These are phyloP conservation scores for Xanthia togata DNA, from an alignment of 2,888 invertebrate species.

Conservation along the genomic window DNA sequence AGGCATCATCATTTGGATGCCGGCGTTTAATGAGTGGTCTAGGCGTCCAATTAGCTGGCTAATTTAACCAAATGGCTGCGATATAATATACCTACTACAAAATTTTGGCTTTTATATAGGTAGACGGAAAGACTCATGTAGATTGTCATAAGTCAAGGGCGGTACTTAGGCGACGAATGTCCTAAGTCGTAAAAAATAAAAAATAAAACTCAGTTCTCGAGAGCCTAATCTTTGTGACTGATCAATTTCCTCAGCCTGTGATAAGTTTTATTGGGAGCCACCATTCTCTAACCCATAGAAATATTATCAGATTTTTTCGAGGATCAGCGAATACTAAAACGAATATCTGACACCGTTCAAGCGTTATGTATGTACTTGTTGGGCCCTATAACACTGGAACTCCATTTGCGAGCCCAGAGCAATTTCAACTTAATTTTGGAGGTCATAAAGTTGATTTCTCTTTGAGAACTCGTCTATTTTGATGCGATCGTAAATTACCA, in stretches of 20 bases:
- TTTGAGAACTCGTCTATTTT: conserved; percentile 56
- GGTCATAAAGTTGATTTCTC: conserved; percentile 60
- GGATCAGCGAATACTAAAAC: conserved; percentile 70
- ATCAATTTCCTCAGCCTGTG: conserved; percentile 50
- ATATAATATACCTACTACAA: neutral
- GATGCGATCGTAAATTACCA: conserved; percentile 62
- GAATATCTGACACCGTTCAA: conserved; percentile 65
- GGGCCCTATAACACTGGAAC: conserved; percentile 59
- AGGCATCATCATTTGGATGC: too few species aligned
- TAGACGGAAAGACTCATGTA: conserved; percentile 16
- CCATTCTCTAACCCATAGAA: conserved; percentile 66
- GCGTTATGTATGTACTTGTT: conserved; percentile 62
- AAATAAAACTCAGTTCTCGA: conserved; percentile 26
- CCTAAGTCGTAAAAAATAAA: conserved; percentile 43
- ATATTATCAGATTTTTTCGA: conserved; percentile 71
- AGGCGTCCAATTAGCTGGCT: too few species aligned
- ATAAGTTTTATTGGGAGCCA: conserved; percentile 57
- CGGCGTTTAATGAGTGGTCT: too few species aligned
- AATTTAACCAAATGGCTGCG: too few species aligned
- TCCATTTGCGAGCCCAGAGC: conserved; percentile 46
- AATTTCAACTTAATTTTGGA: conserved; percentile 59
- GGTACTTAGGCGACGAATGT: conserved; percentile 27
- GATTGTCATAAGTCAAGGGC: conserved; percentile 32
- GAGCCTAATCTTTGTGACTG: conserved; percentile 48
- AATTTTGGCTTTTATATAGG: neutral